These are phyloP conservation scores for Dermolepida albohirtum DNA, from an alignment of 2,888 invertebrate species.

Conservation along the genomic window DNA sequence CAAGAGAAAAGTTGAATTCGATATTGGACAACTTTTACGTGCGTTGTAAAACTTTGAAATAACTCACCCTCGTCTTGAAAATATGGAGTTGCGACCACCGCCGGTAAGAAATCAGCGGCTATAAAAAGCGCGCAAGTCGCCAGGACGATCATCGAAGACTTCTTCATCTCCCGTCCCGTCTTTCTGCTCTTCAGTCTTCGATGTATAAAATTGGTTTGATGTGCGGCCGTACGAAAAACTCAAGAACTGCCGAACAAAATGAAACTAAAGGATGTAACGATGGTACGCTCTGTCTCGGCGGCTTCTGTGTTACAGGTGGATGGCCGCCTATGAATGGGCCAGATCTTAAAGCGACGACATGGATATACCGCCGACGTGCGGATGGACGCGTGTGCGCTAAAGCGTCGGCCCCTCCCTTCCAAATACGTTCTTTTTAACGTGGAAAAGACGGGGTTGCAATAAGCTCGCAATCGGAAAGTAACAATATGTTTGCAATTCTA, in stretches of 20 bases:
- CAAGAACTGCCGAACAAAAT: conserved; percentile 53
- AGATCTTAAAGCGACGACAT: conserved; percentile 56
- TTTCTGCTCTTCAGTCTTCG: conserved; percentile 6
- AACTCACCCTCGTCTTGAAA: conserved; percentile 58
- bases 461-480: no score
- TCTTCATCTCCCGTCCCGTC: conserved; percentile 55
- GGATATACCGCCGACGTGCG: conserved; percentile 52
- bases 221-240: conserved; percentile 36
- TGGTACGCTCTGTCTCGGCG: conserved; percentile 41
- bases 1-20: no score
- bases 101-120: conserved; percentile 56
- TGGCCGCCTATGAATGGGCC: conserved; percentile 56
- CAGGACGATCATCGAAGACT: conserved; percentile 61
- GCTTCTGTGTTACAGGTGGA: conserved; percentile 50
- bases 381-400: conserved; percentile 53
- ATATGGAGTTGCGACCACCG: conserved; percentile 58
- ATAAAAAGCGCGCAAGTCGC: conserved; percentile 59
- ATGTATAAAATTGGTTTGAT: neutral
- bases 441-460: neutral
- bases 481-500: no score
- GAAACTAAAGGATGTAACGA: conserved; percentile 49
- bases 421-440: neutral
- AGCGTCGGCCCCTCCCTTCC: conserved; percentile 53
- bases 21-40: neutral
- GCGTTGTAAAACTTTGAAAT: conserved; percentile 30